Base-by-base conservation (phyloP, 1,140 invertebrate genomes). In the Delia radicum region DNA sequence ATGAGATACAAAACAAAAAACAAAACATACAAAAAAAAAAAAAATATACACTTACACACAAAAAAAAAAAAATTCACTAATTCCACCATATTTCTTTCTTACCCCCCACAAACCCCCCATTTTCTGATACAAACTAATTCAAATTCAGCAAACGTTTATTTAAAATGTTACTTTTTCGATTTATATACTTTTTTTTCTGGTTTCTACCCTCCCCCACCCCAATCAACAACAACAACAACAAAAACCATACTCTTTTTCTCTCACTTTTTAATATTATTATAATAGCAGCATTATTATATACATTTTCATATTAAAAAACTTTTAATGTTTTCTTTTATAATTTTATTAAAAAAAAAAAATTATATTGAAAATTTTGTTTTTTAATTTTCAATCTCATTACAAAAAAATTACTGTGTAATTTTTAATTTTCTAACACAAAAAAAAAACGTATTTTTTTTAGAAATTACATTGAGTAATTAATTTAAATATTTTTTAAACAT, bases 11-110 rank as follows among this genome's bases (percentile, higher is more conserved):
- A 71, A 75, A 69, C 31, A 28, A 42, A 21, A 31, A 76, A 73
- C 18, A 48, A 63, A 76, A 73, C 71, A 73, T 42, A 33, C 28
- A 69, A 74, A 31, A 74, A 76, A 21, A 73, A 73, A 73, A 28
- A 65, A 65, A 46, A 29, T 65, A 67, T 42, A 65, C 37, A 73
- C 61, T 73, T 71, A 65, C 69, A 62, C 69, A 76, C 71, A 48
- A 69, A 73, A 67, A 67, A 62, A 37, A 71, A 69, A 18, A 37
- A 69, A 69, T 55, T 55, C 48, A 55, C 65, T 33, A 69, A 69
- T 69, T 69, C 65, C 65, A 31, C 3, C 62, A 63, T 10, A n/a
- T n/a, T 37, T 37, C 33, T 10, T 63, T 63, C 8, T 63, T 63
- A n/a, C n/a, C n/a, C n/a, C n/a, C n/a, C n/a, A n/a, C n/a, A n/a